Base-by-base conservation (phyloP, 2,888 invertebrate species). In the Camponotus fellah region DNA sequence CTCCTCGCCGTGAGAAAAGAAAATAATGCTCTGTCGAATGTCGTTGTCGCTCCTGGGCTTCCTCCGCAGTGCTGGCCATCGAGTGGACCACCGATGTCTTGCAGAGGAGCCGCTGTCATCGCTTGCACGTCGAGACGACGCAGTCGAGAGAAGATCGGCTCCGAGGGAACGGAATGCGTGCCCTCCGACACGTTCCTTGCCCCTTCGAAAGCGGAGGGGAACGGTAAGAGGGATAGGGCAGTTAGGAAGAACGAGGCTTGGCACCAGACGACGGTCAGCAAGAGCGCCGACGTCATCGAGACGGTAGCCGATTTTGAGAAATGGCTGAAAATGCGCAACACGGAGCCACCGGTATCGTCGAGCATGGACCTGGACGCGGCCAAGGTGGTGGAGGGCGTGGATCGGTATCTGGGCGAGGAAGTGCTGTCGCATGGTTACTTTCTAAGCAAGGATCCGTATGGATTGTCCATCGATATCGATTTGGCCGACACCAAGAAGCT, bases 281-380 rank as follows among this genome's bases (percentile, higher is more conserved):
- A 85, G n/a, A 43, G 26, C 4, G 71, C 82, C 37, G 91, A 89
- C 69, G 89, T 90, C 53, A 91, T 89, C 40, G 92, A 91, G 71
- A 87, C 90, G 5, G 92, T 93, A 66, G 93, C 92, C 12, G 92
- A 92, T 71, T 94, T 94, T 62, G 94, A 95, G 83, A 93, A 94
- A 89, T 95, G 95, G 95, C 88, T 95, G 60, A 94, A 94, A 85
- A 92, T 91, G 9, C 90, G 93, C 14, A 92, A 26, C 12, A 68
- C 77, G 5, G 77, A 77, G 17, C 56, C 40, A 1, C n/a, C 92
- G 6, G 94, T 94, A 43, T 91, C 93, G 8, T 90, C 93, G 60
- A 92, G 88, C 77, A 92, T 93, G 83, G 93, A 94, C 58, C 89
- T 94, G 86, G 94, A 94, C 75, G 82, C 90, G 14, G 89, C 92